Base-by-base conservation (phyloP, 2,888 invertebrate genomes). In the Parthenolecanium corni region DNA sequence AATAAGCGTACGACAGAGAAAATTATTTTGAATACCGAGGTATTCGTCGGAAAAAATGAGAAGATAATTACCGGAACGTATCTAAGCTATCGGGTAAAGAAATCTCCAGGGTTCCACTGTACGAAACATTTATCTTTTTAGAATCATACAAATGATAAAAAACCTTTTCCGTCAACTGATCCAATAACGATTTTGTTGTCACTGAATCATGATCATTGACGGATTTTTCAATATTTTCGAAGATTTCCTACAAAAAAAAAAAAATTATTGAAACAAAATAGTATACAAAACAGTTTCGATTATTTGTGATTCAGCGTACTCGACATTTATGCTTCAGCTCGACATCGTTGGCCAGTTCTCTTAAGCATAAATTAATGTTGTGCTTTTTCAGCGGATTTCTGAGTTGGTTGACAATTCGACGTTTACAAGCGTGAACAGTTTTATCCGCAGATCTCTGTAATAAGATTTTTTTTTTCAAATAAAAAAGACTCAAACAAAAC, bases 381-480 rank as follows among this genome's bases (percentile, higher is more conserved):
- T 40, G 49, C 16, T 47, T 18, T 38, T 49, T 47, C n/a, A 49
- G 16, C 12, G 46, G 18, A 51, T 23, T 51, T 23, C 49, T 61
- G 21, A 40, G 23, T 16, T 49, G 23, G 16, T 21, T 49, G n/a
- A 38, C 14, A 16, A 61, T 61, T 6, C 61, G 47, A 36, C 61
- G 61, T 21, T 23, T 38, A 23, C 61, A 61, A 3, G 61, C n/a
- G 11, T 31, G n/a, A 9, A 36, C 49, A 5, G 61, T 61, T 40
- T 61, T 61, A 1, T 47, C 47, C 9, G 21, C 21, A 3, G 61
- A 61, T 51, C 23, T 21, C 61, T 61, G 14, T 1, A 57, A 57
- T 23, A n/a, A n/a, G n/a, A n/a, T n/a, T n/a, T n/a, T n/a, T n/a
- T n/a, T n/a, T n/a, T n/a, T n/a, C n/a, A n/a, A n/a, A n/a, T n/a